phyloP scores from a whole-genome alignment of 1,140 invertebrate genomes.

The Trissolcus basalis region DNA sequence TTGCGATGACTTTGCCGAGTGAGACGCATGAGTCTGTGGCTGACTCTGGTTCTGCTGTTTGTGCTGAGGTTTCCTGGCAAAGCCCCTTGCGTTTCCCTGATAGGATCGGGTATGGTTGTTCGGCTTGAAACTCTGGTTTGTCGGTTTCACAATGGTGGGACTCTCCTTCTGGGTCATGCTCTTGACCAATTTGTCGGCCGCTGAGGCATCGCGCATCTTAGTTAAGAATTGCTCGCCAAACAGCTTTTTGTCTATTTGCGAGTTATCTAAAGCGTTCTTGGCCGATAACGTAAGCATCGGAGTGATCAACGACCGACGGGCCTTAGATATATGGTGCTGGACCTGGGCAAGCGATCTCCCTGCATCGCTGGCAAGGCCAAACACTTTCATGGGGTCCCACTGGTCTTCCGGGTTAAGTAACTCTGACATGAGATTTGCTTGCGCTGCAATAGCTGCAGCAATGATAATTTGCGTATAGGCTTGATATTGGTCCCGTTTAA shows the following conservation, averaged over 20 bases:
- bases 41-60: no score
- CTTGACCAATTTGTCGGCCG: conserved; percentile 21
- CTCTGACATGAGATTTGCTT: conserved; percentile 16
- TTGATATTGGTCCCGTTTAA: conserved; percentile 32
- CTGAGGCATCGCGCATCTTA: conserved; percentile 19
- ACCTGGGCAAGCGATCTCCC: conserved; percentile 2
- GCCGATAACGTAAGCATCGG: no score
- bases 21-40: no score
- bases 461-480: conserved; percentile 8
- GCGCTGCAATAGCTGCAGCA: conserved; percentile 13
- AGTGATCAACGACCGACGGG: conserved; percentile 12
- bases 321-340: conserved; percentile 24
- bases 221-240: conserved; percentile 31
- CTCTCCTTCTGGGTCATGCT: no score
- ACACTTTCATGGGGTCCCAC: conserved; percentile 30
- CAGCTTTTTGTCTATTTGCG: no score
- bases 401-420: conserved; percentile 23
- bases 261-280: no score
- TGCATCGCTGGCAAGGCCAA: conserved; percentile 17
- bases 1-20: no score
- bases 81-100: no score
- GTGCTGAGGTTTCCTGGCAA: no score
- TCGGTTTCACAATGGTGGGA: no score
- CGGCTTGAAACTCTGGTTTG: no score
- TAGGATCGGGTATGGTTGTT: no score